Evolutionary conservation across 2,113 vertebrate species (phyloP).

Genomic region (Chlorocebus sabaeus): DNA sequence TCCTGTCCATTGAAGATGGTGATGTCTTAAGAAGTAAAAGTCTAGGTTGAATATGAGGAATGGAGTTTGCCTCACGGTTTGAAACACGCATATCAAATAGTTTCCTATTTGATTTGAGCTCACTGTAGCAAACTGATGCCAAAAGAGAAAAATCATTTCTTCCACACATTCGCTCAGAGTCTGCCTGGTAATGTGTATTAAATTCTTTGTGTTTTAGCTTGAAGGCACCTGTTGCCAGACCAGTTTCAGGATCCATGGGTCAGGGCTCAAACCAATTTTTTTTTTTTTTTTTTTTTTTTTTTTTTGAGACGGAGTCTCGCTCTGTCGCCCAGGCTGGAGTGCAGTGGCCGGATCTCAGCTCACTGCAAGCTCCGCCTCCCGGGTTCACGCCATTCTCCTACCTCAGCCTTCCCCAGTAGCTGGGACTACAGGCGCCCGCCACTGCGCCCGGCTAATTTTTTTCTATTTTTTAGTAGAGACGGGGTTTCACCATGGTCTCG

Average conservation of each 20-base stretch:
- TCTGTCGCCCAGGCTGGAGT: no score
- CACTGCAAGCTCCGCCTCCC: no score
- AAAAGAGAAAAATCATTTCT: constrained; percentile 71
- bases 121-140: constrained; percentile 26
- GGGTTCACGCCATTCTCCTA: no score
- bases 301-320: no score
- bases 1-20: constrained; percentile 70
- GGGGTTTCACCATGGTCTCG: no score
- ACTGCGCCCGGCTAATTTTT: no score
- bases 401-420: no score
- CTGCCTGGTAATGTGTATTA: constrained; percentile 87
- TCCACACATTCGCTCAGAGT: constrained; percentile 92
- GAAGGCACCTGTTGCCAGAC: constrained; percentile 93
- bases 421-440: no score
- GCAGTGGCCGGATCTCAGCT: no score
- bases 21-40: constrained; percentile 73
- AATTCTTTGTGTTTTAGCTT: constrained; percentile 94
- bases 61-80: constrained; percentile 76
- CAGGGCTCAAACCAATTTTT: constrained; percentile 90
- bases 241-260: constrained; percentile 93
- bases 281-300: no score
- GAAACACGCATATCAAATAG: constrained; percentile 84
- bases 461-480: no score
- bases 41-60: constrained; percentile 71
- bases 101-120: constrained; percentile 82